These are phyloP conservation scores for Lutra lutra DNA, from an alignment of 2,797 vertebrate species.

Conservation along the genomic window DNA sequence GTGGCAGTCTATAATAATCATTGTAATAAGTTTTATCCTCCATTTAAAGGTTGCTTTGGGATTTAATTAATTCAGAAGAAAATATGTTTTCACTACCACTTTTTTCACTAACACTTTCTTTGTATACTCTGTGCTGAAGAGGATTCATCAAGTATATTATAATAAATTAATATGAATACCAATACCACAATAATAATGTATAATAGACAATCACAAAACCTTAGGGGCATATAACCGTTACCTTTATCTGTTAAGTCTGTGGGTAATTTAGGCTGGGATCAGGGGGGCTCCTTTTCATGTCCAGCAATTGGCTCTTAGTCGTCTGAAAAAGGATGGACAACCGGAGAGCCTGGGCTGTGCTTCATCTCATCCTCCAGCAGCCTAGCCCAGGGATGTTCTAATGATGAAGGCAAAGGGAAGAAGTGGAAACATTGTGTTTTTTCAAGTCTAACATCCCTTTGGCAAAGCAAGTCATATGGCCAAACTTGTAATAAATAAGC, in stretches of 20 bases:
- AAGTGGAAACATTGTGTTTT: neutral
- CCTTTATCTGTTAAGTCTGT: neutral
- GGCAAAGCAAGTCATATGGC: neutral
- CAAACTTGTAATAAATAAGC: neutral
- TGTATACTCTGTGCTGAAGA: neutral
- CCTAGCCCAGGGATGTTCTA: neutral
- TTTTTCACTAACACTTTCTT: neutral
- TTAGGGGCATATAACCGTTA: neutral
- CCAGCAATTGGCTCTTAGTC: neutral
- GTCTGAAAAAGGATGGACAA: neutral
- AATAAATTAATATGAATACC: neutral
- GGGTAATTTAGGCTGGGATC: neutral
- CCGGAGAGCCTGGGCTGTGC: neutral
- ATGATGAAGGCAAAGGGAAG: neutral
- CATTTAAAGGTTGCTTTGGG: neutral
- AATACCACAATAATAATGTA: neutral
- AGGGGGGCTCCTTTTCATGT: neutral
- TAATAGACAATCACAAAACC: neutral
- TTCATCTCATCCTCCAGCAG: neutral
- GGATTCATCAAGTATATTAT: neutral
- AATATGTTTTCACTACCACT: neutral
- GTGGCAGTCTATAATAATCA: neutral
- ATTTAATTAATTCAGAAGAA: conserved; percentile 5
- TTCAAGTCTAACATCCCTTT: neutral
- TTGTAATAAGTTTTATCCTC: neutral